Conservation (phyloP, 2,113 vertebrate species). For the Nematolebias whitei region DNA sequence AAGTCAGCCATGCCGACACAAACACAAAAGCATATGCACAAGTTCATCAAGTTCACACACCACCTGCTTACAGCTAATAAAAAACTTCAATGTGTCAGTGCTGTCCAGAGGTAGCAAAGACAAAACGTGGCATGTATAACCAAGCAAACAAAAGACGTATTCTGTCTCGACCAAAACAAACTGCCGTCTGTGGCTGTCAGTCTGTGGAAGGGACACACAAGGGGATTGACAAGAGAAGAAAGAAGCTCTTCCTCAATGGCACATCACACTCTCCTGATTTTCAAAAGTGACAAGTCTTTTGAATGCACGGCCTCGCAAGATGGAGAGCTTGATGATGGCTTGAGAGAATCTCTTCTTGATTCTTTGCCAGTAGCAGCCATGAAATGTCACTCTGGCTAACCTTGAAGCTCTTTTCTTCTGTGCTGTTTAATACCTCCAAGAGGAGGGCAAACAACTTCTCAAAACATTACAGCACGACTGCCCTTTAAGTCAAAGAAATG, state of each 20-base stretch:
- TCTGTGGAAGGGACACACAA: conserved; percentile 66
- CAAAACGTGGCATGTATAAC: conserved; percentile 86
- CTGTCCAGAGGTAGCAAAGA: conserved; percentile 72
- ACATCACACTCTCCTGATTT: conserved; percentile 83
- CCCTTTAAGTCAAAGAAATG: conserved; percentile 64
- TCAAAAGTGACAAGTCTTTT: conserved; percentile 81
- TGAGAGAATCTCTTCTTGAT: conserved; percentile 58
- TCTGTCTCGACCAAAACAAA: conserved; percentile 86
- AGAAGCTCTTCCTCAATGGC: conserved; percentile 84
- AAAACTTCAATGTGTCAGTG: conserved; percentile 92
- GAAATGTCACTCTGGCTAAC: conserved; percentile 68
- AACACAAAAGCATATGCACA: conserved; percentile 24
- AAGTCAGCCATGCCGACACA: conserved; percentile 51
- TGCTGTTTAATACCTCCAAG: conserved; percentile 59
- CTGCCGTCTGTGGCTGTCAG: conserved; percentile 71
- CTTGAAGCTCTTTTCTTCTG: conserved; percentile 63
- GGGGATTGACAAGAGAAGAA: conserved; percentile 71
- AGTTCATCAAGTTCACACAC: conserved; percentile 40
- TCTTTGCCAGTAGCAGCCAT: conserved; percentile 56
- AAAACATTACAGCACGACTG: conserved; percentile 33
- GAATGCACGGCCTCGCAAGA: conserved; percentile 72
- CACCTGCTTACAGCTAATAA: conserved; percentile 89
- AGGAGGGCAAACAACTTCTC: conserved; percentile 57
- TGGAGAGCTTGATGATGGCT: conserved; percentile 71
- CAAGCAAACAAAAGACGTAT: conserved; percentile 89